These are phyloP conservation scores for Burhinus bistriatus DNA, from an alignment of 2,113 vertebrate genomes.

Conservation along the genomic window DNA sequence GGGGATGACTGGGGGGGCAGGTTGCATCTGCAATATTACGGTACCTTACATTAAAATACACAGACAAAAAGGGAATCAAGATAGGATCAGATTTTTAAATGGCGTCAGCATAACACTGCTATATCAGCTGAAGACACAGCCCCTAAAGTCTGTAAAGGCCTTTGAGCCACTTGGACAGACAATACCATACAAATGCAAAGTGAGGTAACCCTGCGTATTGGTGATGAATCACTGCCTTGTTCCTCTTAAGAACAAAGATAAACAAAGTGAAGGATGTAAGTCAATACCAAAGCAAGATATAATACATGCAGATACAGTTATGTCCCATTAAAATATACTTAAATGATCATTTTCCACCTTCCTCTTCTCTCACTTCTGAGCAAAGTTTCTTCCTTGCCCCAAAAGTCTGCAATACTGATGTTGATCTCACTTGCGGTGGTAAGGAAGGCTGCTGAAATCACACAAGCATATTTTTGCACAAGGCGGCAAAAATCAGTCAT, in stretches of 20 bases:
- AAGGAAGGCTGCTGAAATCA: not conserved
- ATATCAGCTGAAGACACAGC: not conserved
- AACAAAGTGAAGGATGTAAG: not conserved
- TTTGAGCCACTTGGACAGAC: conserved; percentile 14
- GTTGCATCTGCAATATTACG: not conserved
- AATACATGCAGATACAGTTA: not conserved
- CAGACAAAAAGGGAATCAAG: not conserved
- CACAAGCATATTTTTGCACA: conserved; percentile 12
- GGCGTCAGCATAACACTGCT: conserved; percentile 5
- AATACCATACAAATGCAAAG: conserved; percentile 21
- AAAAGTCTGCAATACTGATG: not conserved
- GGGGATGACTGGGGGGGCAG: not conserved
- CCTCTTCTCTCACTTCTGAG: not conserved
- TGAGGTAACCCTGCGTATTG: not conserved
- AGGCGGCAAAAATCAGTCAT: conserved; percentile 20
- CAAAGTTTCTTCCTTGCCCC: not conserved
- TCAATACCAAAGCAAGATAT: not conserved
- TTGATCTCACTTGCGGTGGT: not conserved
- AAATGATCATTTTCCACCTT: not conserved
- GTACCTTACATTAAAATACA: not conserved
- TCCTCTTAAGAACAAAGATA: not conserved
- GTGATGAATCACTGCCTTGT: conserved; percentile 23
- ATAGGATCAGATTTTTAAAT: conserved; percentile 12
- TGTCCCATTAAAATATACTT: not conserved
- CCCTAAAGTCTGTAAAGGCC: not conserved